Evolutionary conservation across 1,140 invertebrate genomes (phyloP).

Genomic region (Neomicropteryx cornuta): DNA sequence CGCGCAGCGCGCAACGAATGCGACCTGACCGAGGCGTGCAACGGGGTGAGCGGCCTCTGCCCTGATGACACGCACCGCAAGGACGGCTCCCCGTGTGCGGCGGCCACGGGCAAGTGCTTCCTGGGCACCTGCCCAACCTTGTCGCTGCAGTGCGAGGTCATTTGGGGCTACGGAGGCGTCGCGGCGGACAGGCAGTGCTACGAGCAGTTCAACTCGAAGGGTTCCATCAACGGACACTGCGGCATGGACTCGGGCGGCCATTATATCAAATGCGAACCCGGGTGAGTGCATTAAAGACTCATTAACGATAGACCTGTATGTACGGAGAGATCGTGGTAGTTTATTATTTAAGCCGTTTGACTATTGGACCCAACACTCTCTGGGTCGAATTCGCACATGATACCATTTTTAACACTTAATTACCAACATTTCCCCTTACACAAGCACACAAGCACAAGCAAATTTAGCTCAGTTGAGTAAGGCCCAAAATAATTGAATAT

Average conservation of each 20-base stretch:
- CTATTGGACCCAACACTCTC: too few species aligned
- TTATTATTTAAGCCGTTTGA: too few species aligned
- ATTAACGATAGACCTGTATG: too few species aligned
- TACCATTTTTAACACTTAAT: too few species aligned
- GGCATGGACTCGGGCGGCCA: constrained; percentile 68
- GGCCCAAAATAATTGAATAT: too few species aligned
- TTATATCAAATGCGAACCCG: constrained; percentile 74
- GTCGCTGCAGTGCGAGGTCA: constrained; percentile 73
- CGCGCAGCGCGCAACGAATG: constrained; percentile 81
- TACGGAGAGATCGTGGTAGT: too few species aligned
- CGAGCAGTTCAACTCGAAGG: constrained; percentile 88
- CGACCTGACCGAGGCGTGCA: constrained; percentile 87
- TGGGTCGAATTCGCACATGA: too few species aligned
- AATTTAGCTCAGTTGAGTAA: too few species aligned
- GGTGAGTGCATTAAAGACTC: constrained; percentile 51
- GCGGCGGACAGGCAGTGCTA: constrained; percentile 79
- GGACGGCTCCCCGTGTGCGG: constrained; percentile 75
- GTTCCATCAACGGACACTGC: constrained; percentile 87
- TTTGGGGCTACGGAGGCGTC: constrained; percentile 79
- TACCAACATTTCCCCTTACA: too few species aligned
- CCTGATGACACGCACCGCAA: constrained; percentile 81
- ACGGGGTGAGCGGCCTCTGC: constrained; percentile 76
- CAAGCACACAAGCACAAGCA: too few species aligned
- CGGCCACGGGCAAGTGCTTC: constrained; percentile 71
- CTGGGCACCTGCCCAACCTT: constrained; percentile 84